Evolutionary conservation across 2,113 vertebrate genomes (phyloP), one percentile per base, ranked within the genome.

Genomic region (Vanacampus margaritifer): DNA sequence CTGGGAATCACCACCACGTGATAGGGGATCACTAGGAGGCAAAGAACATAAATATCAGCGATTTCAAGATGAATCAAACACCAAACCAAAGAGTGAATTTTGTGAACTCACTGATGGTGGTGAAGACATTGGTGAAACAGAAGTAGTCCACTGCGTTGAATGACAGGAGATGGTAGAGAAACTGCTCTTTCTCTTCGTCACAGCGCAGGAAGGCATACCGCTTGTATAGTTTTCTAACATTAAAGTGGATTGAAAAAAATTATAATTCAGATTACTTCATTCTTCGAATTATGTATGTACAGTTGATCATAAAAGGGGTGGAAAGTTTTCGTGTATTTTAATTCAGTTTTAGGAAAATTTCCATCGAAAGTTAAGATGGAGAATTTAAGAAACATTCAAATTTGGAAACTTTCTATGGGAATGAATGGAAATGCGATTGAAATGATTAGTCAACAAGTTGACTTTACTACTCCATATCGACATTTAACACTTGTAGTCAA

Each of bases 81-180:
- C 28, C 23, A 58, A 63, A 43, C 5, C 10, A 3, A 17, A 8
- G n/a, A 45, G 35, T 63, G 5, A 23, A 37, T 24, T 28, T 50
- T 9, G 2, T 10, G 9, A 5, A 93, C 97, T 97, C 91, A 98
- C 97, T 88, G 90, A 98, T 94, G 39, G 97, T 98, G 65, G 96
- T 98, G 86, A 99, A 99, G 89, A 98, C 97, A 64, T 98, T 99
- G 83, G 97, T 99, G 81, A 99, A 99, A 79, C 97, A 99, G 73
- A 98, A 99, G 90, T 99, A 99, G 90, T 99, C 97, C 14, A 99
- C 97, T 1, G 97, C 96, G 41, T 96, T 98, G 86, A 99, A 99
- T 76, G 97, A 99, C 50, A 99, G 91, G 46, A 99, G 94, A 86
- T 99, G 97, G 86, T 98, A 99, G 8, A 99, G 94, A 85, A 99